Evolutionary conservation across 2,797 vertebrate genomes (phyloP).

Genomic region (Parotocinclus haroldoi): DNA sequence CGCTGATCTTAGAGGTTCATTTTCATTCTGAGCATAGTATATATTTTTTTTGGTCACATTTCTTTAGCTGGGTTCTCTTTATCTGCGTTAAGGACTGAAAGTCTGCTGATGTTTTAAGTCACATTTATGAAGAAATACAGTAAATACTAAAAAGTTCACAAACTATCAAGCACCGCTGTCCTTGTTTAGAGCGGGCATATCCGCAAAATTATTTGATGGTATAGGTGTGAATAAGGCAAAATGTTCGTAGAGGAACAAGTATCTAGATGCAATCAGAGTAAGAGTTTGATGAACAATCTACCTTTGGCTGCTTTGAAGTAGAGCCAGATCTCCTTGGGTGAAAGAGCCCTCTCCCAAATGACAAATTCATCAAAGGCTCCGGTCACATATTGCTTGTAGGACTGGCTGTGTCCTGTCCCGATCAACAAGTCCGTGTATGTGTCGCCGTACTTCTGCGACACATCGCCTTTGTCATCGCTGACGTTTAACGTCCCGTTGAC

Average conservation of each 20-base stretch:
- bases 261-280: background rate
- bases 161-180: too few relatives aligned
- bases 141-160: too few relatives aligned
- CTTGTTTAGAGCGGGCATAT: too few relatives aligned
- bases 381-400: constrained; percentile 66
- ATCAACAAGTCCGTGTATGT: constrained; percentile 71
- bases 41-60: too few relatives aligned
- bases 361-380: constrained; percentile 92
- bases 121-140: too few relatives aligned
- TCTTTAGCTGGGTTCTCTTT: too few relatives aligned
- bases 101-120: too few relatives aligned
- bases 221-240: background rate
- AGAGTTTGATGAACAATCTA: constrained; percentile 57
- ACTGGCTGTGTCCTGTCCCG: constrained; percentile 63
- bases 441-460: constrained; percentile 77
- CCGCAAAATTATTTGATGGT: too few relatives aligned
- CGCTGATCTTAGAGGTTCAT: too few relatives aligned
- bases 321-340: constrained; percentile 71
- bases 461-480: constrained; percentile 67
- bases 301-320: constrained; percentile 88
- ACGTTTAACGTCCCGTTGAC: constrained; percentile 84
- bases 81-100: too few relatives aligned
- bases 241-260: background rate
- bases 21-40: too few relatives aligned
- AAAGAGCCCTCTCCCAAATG: constrained; percentile 91